Evolutionary conservation across 2,113 vertebrate species (phyloP).

Genomic region (Etheostoma spectabile): DNA sequence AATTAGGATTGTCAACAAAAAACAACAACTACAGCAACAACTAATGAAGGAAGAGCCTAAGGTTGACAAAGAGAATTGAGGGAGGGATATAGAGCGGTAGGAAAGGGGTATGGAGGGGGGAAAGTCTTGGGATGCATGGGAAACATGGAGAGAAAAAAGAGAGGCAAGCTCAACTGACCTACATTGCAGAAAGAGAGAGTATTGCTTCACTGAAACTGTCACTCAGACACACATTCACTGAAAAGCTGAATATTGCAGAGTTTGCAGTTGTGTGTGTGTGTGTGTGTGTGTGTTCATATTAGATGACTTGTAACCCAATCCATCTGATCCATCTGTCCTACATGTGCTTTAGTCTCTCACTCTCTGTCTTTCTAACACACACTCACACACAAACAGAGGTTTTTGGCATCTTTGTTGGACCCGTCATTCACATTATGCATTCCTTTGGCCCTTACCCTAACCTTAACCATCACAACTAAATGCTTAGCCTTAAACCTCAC

Average conservation of each 20-base stretch:
- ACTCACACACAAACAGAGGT: slow-evolving; percentile 39
- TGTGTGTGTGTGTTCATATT: slow-evolving; percentile 57
- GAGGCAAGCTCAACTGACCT: slow-evolving; percentile 70
- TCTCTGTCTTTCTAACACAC: slow-evolving; percentile 20
- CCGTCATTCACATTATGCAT: too few relatives aligned
- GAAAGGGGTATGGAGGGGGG: slow-evolving; percentile 1
- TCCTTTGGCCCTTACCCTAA: too few relatives aligned
- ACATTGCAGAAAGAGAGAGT: slow-evolving; percentile 78
- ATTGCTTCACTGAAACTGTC: slow-evolving; percentile 76
- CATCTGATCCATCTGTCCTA: slow-evolving; percentile 75
- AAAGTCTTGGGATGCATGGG: slow-evolving; percentile 10
- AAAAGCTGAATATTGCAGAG: slow-evolving; percentile 81
- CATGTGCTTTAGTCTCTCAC: slow-evolving; percentile 65
- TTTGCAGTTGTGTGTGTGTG: slow-evolving; percentile 53
- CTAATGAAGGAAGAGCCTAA: neutral
- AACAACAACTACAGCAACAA: neutral
- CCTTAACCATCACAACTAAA: too few relatives aligned
- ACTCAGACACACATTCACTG: slow-evolving; percentile 73
- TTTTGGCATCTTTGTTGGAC: too few relatives aligned
- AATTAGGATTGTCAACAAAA: neutral
- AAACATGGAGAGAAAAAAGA: slow-evolving; percentile 22
- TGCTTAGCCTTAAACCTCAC: too few relatives aligned
- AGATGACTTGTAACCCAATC: slow-evolving; percentile 80
- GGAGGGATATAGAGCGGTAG: slow-evolving; percentile 9
- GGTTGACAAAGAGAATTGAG: slow-evolving; percentile 12